Evolutionary conservation across 92 coral and sea anemone genomes (phyloP), one percentile per base, ranked within the genome.

Genomic region (Actinostola sp.): DNA sequence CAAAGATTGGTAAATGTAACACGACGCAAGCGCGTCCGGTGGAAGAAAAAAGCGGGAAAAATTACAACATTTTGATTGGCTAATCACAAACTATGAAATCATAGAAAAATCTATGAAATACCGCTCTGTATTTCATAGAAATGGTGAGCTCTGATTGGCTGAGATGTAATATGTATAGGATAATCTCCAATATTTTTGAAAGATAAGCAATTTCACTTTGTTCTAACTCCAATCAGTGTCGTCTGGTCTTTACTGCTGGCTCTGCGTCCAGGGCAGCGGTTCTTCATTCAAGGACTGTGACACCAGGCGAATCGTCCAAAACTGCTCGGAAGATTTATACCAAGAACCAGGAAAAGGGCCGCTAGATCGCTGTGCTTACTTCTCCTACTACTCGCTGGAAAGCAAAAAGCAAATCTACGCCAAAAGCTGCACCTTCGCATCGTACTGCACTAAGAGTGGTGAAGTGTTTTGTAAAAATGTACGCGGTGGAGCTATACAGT

Each of bases 331-430:
- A 10, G 48, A 8, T 25, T 51, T 16, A 38, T 75, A 48, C 48
- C 81, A 62, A 34, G 72, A 49, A 5, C 19, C 43, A 21, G 69
- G 75, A 17, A 53, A 64, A 31, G 70, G 63, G 0, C 71, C 81
- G 16, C 46, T 67, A 0, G 54, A 66, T 30, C 82, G 90, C 2
- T 85, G 90, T 46, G 90, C 81, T 25, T 79, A 79, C 20, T 85
- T 85, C 63, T 79, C 82, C 4, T 85, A 61, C 46, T 35, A 58
- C 8, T 67, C 70, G 19, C 50, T 45, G 48, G n/a, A 0, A 8
- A 43, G 67, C 4, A 79, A 80, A 21, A 73, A 38, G 17, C 67
- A 68, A 33, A 48, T 79, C 43, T 75, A 79, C 48, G 90, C 81
- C 39, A 85, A 80, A 50, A 80, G 90, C 41, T 85, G 90, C 36